phyloP scores from a whole-genome alignment of 2,797 vertebrate genomes.

The Cryptoprocta ferox region DNA sequence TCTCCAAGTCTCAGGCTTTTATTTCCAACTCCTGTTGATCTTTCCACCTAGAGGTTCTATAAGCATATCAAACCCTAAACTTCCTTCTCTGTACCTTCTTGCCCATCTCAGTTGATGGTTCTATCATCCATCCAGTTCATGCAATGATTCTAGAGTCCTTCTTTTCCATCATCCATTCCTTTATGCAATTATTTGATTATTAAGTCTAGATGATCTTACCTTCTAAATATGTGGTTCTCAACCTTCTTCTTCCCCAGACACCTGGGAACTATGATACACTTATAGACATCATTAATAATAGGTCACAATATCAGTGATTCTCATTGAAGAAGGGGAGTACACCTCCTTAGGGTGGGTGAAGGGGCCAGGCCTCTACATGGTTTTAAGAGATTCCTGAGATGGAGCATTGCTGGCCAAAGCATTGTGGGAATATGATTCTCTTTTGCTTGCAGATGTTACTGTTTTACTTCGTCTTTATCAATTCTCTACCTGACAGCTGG shows the following conservation, averaged over 20 bases:
- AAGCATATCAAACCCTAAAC: background rate
- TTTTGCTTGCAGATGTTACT: background rate
- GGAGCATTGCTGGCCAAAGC: background rate
- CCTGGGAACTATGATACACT: background rate
- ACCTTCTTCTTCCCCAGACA: background rate
- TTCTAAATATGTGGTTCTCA: background rate
- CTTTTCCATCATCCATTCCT: background rate
- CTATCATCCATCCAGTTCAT: background rate
- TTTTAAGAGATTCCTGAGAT: background rate
- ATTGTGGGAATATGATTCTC: background rate
- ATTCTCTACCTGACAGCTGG: background rate
- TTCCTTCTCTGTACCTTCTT: background rate
- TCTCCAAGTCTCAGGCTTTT: background rate
- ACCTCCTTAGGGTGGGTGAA: background rate
- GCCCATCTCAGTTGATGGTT: background rate
- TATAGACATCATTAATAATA: background rate
- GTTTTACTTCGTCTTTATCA: background rate
- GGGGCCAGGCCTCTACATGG: background rate
- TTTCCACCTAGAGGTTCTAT: background rate
- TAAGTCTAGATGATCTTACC: background rate
- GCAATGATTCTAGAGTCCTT: background rate
- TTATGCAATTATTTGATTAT: background rate
- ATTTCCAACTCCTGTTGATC: background rate
- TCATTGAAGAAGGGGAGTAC: background rate
- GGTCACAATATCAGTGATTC: background rate